Percentiles rank a stretch among this genome's conserved stretches.
Conservation (phyloP, 2,113 vertebrate genomes). For the Cyanistes caeruleus region DNA sequence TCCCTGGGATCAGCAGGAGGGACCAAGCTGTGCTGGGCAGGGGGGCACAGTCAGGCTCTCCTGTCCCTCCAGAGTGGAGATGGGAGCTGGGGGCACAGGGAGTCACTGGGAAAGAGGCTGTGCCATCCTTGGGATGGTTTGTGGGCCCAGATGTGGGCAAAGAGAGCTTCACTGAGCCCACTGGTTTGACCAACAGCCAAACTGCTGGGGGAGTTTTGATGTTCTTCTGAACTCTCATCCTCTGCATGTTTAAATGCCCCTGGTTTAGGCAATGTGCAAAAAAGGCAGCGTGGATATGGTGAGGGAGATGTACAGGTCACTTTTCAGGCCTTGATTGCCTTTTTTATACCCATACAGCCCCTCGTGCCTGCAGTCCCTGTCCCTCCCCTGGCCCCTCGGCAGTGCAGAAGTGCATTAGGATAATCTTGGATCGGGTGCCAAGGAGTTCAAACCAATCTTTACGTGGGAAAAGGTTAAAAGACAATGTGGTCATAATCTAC, state of each 20-base stretch:
- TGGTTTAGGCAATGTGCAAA: neutral
- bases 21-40: neutral
- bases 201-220: fast-evolving
- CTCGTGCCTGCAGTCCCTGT: neutral
- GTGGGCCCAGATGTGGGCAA: neutral
- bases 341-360: fast-evolving
- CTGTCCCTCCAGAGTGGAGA: neutral
- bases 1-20: neutral
- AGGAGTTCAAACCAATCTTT: conserved; percentile 29
- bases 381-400: neutral
- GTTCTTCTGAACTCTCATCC: neutral
- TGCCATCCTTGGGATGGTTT: fast-evolving
- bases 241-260: fast-evolving
- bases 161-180: neutral
- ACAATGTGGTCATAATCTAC: conserved; percentile 11
- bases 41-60: neutral
- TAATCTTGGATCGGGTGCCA: neutral
- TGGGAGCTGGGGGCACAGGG: neutral
- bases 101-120: neutral
- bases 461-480: conserved; percentile 33
- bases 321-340: neutral
- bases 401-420: neutral
- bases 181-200: neutral
- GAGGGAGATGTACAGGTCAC: neutral
- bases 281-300: fast-evolving